These are phyloP conservation scores for Erebia ligea DNA, from an alignment of 2,888 invertebrate species.

Conservation along the genomic window DNA sequence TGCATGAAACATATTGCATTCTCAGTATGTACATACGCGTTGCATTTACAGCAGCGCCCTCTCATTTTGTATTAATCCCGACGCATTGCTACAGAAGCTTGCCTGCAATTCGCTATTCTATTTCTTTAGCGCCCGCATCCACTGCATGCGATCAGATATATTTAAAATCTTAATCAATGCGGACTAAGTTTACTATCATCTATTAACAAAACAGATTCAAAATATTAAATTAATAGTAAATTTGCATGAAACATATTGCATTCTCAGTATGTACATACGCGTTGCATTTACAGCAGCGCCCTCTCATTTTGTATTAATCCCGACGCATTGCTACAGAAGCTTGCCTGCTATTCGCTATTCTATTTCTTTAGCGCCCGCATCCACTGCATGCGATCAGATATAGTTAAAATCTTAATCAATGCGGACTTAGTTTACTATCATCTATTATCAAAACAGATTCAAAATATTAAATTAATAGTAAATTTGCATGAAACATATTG, in stretches of 20 bases:
- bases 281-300: background rate
- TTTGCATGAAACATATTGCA: too few relatives aligned
- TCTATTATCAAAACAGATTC: background rate
- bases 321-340: background rate
- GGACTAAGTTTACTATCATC: too few relatives aligned
- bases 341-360: background rate
- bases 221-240: too few relatives aligned
- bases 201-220: too few relatives aligned
- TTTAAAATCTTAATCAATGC: too few relatives aligned
- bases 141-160: too few relatives aligned
- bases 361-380: background rate
- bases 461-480: background rate
- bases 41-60: background rate
- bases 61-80: conserved; percentile 4
- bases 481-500: background rate
- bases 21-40: too few relatives aligned
- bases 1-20: too few relatives aligned
- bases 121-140: too few relatives aligned
- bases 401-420: too few relatives aligned
- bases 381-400: background rate
- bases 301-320: conserved; percentile 4
- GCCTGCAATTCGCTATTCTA: background rate
- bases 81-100: background rate
- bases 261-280: too few relatives aligned
- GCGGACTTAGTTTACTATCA: too few relatives aligned